Evolutionary conservation across 2,113 vertebrate species (phyloP).

Genomic region (Carollia perspicillata): DNA sequence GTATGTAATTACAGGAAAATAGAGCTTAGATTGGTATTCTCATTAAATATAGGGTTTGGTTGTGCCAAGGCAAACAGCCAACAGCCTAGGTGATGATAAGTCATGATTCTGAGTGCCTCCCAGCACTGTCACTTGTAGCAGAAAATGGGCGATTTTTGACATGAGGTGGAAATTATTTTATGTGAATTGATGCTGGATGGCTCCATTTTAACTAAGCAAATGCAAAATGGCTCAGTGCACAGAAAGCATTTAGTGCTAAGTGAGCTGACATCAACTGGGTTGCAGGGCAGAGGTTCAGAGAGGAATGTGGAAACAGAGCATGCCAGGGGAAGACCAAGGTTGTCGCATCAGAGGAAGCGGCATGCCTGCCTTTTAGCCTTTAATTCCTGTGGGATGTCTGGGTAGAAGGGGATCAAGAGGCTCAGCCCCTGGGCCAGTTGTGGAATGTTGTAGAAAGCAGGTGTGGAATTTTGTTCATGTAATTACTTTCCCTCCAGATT

Average conservation of each 20-base stretch:
- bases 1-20: neutral
- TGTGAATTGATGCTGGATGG: slow-evolving; percentile 74
- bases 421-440: neutral
- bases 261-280: slow-evolving; percentile 36
- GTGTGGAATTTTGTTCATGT: slow-evolving; percentile 53
- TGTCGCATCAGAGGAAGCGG: slow-evolving; percentile 26
- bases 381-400: slow-evolving; percentile 51
- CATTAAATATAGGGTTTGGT: neutral
- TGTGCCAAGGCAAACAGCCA: neutral
- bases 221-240: slow-evolving; percentile 53
- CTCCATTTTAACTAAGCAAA: slow-evolving; percentile 73
- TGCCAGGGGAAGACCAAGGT: slow-evolving; percentile 34
- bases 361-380: slow-evolving; percentile 18
- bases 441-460: slow-evolving; percentile 54
- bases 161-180: slow-evolving; percentile 77
- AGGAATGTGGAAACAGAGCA: slow-evolving; percentile 36
- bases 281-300: slow-evolving; percentile 48
- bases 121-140: slow-evolving; percentile 66
- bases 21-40: neutral
- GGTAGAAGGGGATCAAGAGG: neutral
- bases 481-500: slow-evolving; percentile 37
- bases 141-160: slow-evolving; percentile 80
- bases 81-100: neutral
- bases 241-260: slow-evolving; percentile 60
- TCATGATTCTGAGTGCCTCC: neutral